Percentiles rank a stretch among this genome's conserved stretches.
Evolutionary conservation across 2,797 vertebrate species (phyloP).

Genomic region (Gallinago solitaria): DNA sequence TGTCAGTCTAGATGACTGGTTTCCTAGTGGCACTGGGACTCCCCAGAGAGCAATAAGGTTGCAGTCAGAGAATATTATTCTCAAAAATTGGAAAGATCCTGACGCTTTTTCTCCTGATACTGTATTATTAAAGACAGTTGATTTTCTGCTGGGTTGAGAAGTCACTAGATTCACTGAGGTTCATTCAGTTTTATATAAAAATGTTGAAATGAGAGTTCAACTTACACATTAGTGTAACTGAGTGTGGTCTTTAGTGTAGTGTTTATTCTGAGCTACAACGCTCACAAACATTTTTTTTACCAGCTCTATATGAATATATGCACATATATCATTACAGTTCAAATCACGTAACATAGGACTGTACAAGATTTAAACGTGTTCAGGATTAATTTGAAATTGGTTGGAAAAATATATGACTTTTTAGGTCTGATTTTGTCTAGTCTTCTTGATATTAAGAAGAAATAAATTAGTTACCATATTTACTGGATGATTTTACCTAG

Average conservation of each 20-base stretch:
- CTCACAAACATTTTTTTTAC: not conserved
- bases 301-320: not conserved
- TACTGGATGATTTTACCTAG: not conserved
- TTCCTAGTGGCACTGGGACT: not conserved
- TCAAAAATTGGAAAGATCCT: not conserved
- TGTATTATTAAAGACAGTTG: not conserved
- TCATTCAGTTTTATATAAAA: not conserved
- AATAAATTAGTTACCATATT: not conserved
- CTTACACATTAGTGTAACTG: not conserved
- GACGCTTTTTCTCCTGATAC: not conserved
- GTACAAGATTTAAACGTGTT: not conserved
- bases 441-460: not conserved
- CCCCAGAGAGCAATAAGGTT: not conserved
- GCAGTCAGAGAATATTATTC: not conserved
- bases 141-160: not conserved
- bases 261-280: not conserved
- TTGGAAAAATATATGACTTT: not conserved
- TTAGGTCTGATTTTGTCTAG: not conserved
- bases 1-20: not conserved
- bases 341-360: not conserved
- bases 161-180: not conserved
- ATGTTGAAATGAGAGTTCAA: not conserved
- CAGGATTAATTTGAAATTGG: not conserved
- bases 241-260: not conserved
- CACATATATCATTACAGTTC: not conserved